Evolutionary conservation across 2,888 invertebrate species (phyloP).

Genomic region (Agriopis aurantiaria): DNA sequence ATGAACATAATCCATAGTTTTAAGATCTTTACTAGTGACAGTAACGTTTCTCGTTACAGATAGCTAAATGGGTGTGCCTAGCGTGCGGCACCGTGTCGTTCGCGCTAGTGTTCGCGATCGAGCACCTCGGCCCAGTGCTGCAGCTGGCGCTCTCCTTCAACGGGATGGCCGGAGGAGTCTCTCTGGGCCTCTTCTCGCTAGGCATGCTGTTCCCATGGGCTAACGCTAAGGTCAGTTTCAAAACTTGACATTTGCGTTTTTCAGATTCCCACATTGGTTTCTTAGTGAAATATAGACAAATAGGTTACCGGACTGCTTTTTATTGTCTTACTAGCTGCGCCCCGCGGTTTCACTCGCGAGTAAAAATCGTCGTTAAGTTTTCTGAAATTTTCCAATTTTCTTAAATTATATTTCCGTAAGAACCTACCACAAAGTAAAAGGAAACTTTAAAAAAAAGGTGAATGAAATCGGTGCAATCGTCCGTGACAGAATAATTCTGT

Average conservation of each 20-base stretch:
- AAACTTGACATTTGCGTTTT: neutral
- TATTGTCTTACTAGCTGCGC: no score
- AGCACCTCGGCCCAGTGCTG: slow-evolving; percentile 94
- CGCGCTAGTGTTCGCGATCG: slow-evolving; percentile 93
- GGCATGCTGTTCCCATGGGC: slow-evolving; percentile 96
- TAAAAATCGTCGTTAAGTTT: no score
- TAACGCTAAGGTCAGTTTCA: slow-evolving; percentile 89
- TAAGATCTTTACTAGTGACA: neutral
- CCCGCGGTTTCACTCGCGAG: no score
- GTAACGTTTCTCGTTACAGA: slow-evolving; percentile 56
- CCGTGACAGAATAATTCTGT: no score
- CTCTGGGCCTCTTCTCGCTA: slow-evolving; percentile 94
- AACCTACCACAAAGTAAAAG: no score
- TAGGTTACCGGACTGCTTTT: no score
- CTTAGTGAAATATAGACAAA: no score
- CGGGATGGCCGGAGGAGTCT: slow-evolving; percentile 95
- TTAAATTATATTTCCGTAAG: no score
- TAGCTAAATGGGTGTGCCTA: slow-evolving; percentile 88
- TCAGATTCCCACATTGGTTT: neutral
- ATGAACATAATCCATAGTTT: neutral
- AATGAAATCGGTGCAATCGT: no score
- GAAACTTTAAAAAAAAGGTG: no score
- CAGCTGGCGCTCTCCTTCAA: slow-evolving; percentile 96
- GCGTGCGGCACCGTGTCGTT: slow-evolving; percentile 92
- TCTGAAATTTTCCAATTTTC: no score